Percentiles rank a stretch among this genome's conserved stretches.
Evolutionary conservation across 1,140 invertebrate genomes (phyloP).

Genomic region (Eumeta japonica): DNA sequence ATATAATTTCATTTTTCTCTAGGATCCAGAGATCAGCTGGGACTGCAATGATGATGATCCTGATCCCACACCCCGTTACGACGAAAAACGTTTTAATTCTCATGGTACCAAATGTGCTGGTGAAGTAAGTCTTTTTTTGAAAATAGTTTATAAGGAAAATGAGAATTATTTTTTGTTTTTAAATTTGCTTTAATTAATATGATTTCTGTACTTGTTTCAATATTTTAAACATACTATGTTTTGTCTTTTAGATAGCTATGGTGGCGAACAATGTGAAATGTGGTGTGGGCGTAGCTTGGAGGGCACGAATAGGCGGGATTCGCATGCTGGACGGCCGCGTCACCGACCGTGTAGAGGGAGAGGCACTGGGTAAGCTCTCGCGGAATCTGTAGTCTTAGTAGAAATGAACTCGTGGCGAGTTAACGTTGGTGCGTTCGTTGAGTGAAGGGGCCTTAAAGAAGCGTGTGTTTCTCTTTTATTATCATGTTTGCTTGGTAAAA

Average conservation of each 20-base stretch:
- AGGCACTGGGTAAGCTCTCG: conserved; percentile 60
- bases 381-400: not conserved
- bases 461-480: not conserved
- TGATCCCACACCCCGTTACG: conserved; percentile 75
- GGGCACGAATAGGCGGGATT: conserved; percentile 78
- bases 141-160: not conserved
- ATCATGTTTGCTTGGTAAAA: conserved; percentile 28
- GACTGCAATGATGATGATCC: conserved; percentile 77
- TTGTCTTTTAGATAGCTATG: conserved; percentile 66
- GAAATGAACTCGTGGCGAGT: not conserved
- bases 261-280: conserved; percentile 82
- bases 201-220: not conserved
- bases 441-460: not conserved
- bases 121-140: conserved; percentile 62
- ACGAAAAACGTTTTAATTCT: conserved; percentile 62
- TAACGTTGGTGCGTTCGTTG: not conserved
- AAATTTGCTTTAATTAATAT: not conserved
- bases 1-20: conserved; percentile 9
- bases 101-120: conserved; percentile 86
- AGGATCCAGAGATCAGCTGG: conserved; percentile 82
- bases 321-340: conserved; percentile 89
- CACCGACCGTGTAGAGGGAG: conserved; percentile 85
- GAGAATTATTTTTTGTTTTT: not conserved
- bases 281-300: conserved; percentile 83
- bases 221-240: conserved; percentile 3